Conservation (phyloP, 53 echinoderm and acorn worm genomes). For the Pentamera pediparva region DNA sequence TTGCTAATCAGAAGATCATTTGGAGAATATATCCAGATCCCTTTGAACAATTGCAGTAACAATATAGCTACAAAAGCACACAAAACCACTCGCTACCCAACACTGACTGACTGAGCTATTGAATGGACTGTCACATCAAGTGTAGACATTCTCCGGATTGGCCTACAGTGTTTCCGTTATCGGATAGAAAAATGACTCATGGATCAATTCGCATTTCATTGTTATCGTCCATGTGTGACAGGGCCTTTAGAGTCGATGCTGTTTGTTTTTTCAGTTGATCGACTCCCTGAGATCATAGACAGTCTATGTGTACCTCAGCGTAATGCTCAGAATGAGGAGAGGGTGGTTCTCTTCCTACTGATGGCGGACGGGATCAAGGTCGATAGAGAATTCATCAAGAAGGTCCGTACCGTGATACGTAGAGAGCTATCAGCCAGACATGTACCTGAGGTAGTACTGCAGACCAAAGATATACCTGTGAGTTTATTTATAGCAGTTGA, state of each 20-base stretch:
- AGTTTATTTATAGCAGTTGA: too few relatives aligned
- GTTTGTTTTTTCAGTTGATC: conserved; percentile 57
- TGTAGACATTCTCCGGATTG: too few relatives aligned
- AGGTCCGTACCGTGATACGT: conserved; percentile 59
- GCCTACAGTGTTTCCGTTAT: not conserved
- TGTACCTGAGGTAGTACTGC: conserved; percentile 72
- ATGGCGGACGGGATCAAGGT: conserved; percentile 61
- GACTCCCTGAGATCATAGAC: conserved; percentile 84
- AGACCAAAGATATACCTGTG: conserved; percentile 92
- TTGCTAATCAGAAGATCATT: too few relatives aligned
- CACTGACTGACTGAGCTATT: too few relatives aligned
- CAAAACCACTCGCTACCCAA: too few relatives aligned
- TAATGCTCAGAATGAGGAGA: conserved; percentile 69
- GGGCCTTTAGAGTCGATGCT: too few relatives aligned
- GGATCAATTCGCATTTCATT: too few relatives aligned
- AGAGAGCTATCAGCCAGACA: conserved; percentile 85
- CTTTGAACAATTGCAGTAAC: too few relatives aligned
- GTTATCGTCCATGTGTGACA: not conserved
- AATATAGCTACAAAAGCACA: too few relatives aligned
- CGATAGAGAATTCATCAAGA: conserved; percentile 53
- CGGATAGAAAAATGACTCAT: not conserved
- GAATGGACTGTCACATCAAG: too few relatives aligned
- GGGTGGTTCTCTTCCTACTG: conserved; percentile 87
- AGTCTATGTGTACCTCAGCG: conserved; percentile 92
- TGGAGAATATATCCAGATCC: too few relatives aligned